Base-by-base conservation (phyloP, 2,113 vertebrate species). In the Otis tarda region DNA sequence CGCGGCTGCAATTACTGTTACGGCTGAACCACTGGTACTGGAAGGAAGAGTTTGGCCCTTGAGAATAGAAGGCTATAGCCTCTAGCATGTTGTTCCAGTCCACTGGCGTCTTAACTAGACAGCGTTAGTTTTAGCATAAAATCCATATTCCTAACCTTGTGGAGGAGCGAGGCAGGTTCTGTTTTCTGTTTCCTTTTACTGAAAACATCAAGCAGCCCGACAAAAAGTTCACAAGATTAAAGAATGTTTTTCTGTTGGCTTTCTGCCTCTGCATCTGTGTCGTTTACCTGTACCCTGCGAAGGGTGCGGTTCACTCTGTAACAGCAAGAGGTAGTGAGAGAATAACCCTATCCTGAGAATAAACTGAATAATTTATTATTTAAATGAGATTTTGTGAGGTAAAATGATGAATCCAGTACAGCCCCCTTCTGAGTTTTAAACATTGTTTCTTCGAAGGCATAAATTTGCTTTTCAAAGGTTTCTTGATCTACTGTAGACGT, bases 111-210 rank as follows among this genome's bases (percentile, higher is more conserved):
- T 95, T 96, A 98, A 97, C 95, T 79, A 97, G 97, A 82, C 93
- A 96, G 95, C 9, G 4, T 95, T 91, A 93, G 91, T 83, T 95
- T 97, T 94, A 95, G 94, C 96, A 96, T 96, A 94, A 97, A 97
- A 97, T 97, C 90, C 96, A 93, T 96, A 96, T 96, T 97, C 59
- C 81, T 94, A 89, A 87, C 79, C 83, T 93, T 77, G 56, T 68
- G 78, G 81, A 94, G 83, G 30, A 86, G 59, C 0, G 2, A 94
- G 43, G 43, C 63, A 35, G 83, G 79, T 75, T 92, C 73, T 93
- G 47, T 70, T 90, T 83, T 76, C 53, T 84, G 89, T 77, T 59
- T 75, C 22, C 43, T 74, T 80, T 63, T 24, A 8, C 24, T 0
- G 0, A 65, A 53, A 89, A 67, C 77, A 69, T 83, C 83, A 84